Conservation (phyloP, 2,888 invertebrate species). For the Temnothorax ravouxi region DNA sequence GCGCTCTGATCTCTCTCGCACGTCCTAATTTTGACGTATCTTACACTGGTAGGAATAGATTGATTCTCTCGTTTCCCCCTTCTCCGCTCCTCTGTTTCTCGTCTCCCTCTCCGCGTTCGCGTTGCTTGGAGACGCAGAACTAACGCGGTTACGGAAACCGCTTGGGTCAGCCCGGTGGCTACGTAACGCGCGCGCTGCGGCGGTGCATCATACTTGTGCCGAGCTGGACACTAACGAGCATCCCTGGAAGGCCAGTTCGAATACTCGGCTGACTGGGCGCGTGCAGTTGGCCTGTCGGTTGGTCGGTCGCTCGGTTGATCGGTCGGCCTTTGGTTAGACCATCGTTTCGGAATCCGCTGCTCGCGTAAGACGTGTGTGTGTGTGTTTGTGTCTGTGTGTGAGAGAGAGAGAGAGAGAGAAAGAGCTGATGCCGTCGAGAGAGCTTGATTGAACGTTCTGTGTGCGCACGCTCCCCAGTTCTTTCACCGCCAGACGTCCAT, state of each 20-base stretch:
- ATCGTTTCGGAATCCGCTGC: conserved; percentile 50
- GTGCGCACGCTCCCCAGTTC: neutral
- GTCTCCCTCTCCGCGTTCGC: neutral
- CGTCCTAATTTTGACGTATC: conserved; percentile 30
- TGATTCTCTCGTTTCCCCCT: neutral
- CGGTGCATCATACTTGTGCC: conserved; percentile 73
- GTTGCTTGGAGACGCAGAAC: conserved; percentile 33
- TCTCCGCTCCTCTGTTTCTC: neutral
- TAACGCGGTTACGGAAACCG: conserved; percentile 61
- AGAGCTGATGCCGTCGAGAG: conserved; percentile 38
- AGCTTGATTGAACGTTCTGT: conserved; percentile 43
- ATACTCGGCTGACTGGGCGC: conserved; percentile 43
- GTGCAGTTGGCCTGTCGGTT: conserved; percentile 50
- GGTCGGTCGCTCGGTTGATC: conserved; percentile 39
- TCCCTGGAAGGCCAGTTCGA: conserved; percentile 62
- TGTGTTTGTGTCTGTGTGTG: too few species aligned
- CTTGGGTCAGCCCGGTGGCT: conserved; percentile 60
- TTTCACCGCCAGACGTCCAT: conserved; percentile 21
- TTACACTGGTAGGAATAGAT: conserved; percentile 7
- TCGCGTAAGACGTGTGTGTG: conserved; percentile 49
- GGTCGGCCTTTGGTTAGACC: conserved; percentile 52
- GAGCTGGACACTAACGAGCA: conserved; percentile 75
- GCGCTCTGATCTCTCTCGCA: neutral
- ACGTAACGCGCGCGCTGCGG: conserved; percentile 64
- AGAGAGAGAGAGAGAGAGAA: too few species aligned